phyloP scores from a whole-genome alignment of 1,140 invertebrate genomes.

The Ooceraea biroi region DNA sequence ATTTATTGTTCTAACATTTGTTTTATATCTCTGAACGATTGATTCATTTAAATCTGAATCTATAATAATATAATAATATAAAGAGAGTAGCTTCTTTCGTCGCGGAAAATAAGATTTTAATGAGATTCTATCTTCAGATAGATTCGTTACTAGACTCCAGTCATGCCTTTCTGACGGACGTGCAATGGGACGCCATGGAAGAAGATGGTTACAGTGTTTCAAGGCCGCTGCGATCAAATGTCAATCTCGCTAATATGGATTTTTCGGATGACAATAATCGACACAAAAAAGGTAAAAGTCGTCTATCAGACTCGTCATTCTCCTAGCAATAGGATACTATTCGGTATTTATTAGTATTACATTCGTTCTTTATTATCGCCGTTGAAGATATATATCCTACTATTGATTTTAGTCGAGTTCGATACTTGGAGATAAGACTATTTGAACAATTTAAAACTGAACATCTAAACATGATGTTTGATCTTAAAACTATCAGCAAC shows the following conservation, averaged over 20 bases:
- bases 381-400: not conserved
- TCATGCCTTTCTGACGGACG: constrained; percentile 62
- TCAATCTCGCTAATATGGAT: constrained; percentile 74
- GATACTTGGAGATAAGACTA: constrained; percentile 13
- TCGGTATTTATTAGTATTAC: constrained; percentile 17
- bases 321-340: not conserved
- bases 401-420: not conserved
- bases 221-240: constrained; percentile 72
- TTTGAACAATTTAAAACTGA: constrained; percentile 10
- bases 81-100: not conserved
- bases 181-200: constrained; percentile 75
- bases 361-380: not conserved
- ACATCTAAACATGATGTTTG: no score
- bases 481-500: no score
- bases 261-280: constrained; percentile 66
- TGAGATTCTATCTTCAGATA: constrained; percentile 77
- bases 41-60: not conserved
- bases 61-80: no score
- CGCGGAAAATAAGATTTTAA: constrained; percentile 55
- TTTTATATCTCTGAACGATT: no score
- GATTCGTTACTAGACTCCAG: constrained; percentile 73
- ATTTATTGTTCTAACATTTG: not conserved
- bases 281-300: constrained; percentile 76
- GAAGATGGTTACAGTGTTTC: constrained; percentile 78
- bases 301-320: not conserved